Evolutionary conservation across 2,113 vertebrate species (phyloP).

Genomic region (Procavia capensis): DNA sequence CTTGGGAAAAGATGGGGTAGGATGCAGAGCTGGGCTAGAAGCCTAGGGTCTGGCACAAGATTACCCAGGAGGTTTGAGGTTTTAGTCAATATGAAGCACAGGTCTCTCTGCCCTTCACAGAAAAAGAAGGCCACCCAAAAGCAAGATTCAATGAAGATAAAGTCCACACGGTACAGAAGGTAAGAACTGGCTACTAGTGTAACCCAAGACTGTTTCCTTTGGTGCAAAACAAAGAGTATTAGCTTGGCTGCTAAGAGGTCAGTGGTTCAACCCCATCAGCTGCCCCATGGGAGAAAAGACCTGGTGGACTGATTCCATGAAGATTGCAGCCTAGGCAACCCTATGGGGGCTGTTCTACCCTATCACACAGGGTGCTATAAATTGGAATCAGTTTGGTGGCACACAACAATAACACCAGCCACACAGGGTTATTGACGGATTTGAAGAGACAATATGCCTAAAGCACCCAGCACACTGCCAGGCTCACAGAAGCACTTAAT

Average conservation of each 20-base stretch:
- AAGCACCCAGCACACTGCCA: neutral
- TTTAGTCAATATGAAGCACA: neutral
- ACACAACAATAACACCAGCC: too few species aligned
- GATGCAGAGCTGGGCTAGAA: neutral
- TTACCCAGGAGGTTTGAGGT: neutral
- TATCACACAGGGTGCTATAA: too few species aligned
- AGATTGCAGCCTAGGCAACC: too few species aligned
- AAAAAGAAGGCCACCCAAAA: neutral
- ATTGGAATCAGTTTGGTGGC: too few species aligned
- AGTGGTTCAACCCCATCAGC: too few species aligned
- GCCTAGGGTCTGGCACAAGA: neutral
- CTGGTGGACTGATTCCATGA: too few species aligned
- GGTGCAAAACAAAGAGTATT: neutral
- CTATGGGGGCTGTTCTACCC: too few species aligned
- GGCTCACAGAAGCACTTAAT: neutral
- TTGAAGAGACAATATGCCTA: neutral
- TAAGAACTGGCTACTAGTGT: too few species aligned
- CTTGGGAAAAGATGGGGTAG: neutral
- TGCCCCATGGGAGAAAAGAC: too few species aligned
- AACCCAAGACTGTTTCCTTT: neutral
- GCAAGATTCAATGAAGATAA: neutral
- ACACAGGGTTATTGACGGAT: neutral
- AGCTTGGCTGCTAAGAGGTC: too few species aligned
- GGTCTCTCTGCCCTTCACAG: neutral
- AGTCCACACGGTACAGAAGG: neutral